Evolutionary conservation across 2,797 vertebrate genomes (phyloP).

Genomic region (Rousettus madagascariensis): DNA sequence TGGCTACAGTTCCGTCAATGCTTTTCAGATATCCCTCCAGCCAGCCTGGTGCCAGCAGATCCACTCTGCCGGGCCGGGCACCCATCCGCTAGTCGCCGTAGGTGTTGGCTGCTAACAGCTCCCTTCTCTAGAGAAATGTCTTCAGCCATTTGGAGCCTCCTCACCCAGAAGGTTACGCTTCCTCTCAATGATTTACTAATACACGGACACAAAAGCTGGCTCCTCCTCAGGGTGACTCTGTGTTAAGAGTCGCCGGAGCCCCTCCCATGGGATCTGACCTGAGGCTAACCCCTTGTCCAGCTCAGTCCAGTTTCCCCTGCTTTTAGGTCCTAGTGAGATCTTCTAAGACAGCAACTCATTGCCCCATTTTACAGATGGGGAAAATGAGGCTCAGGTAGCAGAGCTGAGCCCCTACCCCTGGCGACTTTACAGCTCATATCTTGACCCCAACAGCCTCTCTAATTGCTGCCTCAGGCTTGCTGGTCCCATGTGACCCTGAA

Average conservation of each 20-base stretch:
- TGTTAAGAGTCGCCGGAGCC: background rate
- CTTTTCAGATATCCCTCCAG: background rate
- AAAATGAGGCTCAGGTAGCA: background rate
- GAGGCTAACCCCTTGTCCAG: background rate
- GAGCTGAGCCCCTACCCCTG: background rate
- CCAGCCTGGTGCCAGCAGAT: background rate
- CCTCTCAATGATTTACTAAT: background rate
- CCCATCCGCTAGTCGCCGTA: background rate
- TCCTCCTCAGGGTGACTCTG: background rate
- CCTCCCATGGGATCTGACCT: background rate
- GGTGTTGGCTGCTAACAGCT: background rate
- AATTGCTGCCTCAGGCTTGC: background rate
- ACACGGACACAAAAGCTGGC: background rate
- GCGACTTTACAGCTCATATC: background rate
- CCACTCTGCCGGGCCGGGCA: background rate
- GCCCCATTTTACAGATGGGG: background rate
- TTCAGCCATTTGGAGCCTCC: background rate
- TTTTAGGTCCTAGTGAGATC: background rate
- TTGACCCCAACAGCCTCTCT: background rate
- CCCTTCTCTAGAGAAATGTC: background rate
- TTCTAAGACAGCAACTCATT: background rate
- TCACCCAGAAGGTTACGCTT: background rate
- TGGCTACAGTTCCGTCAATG: background rate
- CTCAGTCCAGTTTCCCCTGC: background rate
- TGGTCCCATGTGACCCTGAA: background rate